Evolutionary conservation across 2,113 vertebrate genomes (phyloP).

Genomic region (Brachyistius frenatus): DNA sequence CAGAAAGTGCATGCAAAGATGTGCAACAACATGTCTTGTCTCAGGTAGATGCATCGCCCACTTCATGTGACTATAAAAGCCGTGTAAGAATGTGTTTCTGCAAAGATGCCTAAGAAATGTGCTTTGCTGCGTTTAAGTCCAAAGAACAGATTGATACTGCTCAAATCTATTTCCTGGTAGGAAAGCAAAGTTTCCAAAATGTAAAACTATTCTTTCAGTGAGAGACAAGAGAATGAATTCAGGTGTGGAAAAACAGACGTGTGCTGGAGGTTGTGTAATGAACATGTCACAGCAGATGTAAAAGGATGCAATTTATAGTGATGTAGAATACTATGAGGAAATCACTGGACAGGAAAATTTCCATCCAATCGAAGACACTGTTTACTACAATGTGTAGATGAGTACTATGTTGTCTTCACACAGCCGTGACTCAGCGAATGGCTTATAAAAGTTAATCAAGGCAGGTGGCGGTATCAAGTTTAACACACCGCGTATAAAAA

Average conservation of each 20-base stretch:
- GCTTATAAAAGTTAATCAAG: not conserved
- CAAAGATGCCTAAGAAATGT: too few species aligned
- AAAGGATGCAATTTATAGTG: not conserved
- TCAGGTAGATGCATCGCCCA: too few species aligned
- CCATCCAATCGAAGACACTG: not conserved
- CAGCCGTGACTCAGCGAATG: not conserved
- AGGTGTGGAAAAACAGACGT: not conserved
- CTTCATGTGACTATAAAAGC: too few species aligned
- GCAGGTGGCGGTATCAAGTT: not conserved
- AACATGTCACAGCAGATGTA: not conserved
- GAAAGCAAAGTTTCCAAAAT: not conserved
- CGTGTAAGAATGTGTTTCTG: too few species aligned
- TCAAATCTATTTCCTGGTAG: not conserved
- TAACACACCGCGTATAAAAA: too few species aligned
- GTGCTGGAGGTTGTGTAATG: not conserved
- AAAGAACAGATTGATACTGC: too few species aligned
- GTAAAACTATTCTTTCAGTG: not conserved
- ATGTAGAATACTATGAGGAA: not conserved
- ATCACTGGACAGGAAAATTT: not conserved
- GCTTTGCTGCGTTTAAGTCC: too few species aligned
- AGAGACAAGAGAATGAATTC: not conserved
- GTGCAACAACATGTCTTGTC: too few species aligned
- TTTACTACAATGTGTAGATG: not conserved
- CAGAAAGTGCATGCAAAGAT: too few species aligned
- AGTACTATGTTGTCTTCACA: not conserved